Conservation (phyloP, 2,888 invertebrate genomes). For the Gisinianus flammeolus region DNA sequence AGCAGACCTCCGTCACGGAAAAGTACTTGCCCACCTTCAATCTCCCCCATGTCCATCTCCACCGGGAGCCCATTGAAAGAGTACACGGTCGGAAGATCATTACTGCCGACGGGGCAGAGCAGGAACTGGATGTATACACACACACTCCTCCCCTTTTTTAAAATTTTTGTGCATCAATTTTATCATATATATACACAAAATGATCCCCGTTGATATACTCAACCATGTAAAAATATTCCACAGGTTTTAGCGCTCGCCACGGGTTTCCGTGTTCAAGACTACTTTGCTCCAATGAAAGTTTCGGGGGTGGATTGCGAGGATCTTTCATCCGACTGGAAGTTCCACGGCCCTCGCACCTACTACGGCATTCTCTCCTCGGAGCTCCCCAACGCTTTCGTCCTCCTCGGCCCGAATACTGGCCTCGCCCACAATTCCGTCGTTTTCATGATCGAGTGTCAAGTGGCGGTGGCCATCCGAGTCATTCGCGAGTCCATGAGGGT, state of each 20-base stretch:
- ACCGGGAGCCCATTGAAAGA: background rate
- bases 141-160: too few relatives aligned
- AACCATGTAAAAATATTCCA: too few relatives aligned
- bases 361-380: conserved; percentile 36
- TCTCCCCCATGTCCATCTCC: background rate
- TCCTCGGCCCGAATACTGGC: conserved; percentile 52
- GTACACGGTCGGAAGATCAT: background rate
- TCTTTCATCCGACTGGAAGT: conserved; percentile 46
- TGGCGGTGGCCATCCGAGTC: conserved; percentile 42
- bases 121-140: background rate
- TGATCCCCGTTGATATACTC: too few relatives aligned
- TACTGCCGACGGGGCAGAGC: background rate
- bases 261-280: conserved; percentile 53
- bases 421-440: conserved; percentile 35
- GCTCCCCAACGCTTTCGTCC: conserved; percentile 48
- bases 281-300: conserved; percentile 49
- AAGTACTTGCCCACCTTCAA: background rate
- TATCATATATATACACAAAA: too few relatives aligned
- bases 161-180: too few relatives aligned
- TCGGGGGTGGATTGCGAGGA: conserved; percentile 37
- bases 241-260: conserved; percentile 50
- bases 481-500: conserved; percentile 44
- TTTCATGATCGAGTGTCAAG: conserved; percentile 45
- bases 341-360: conserved; percentile 42
- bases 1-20: background rate